phyloP scores from a whole-genome alignment of 1,140 invertebrate genomes.

The Drosophila guanche region DNA sequence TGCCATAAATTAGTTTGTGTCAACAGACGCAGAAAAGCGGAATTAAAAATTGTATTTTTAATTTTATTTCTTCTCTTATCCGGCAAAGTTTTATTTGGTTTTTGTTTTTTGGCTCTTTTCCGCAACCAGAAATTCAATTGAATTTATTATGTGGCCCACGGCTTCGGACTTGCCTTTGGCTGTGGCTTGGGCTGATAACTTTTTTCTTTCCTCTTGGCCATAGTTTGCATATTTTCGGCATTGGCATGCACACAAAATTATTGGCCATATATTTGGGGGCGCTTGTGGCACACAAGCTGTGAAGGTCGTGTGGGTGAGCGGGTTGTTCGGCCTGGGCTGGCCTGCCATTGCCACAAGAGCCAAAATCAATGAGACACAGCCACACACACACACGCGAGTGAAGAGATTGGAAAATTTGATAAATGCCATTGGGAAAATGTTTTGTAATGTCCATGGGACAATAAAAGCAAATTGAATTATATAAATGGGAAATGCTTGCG shows the following conservation, averaged over 20 bases:
- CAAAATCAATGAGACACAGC: slow-evolving; percentile 61
- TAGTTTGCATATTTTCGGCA: slow-evolving; percentile 61
- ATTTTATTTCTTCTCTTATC: slow-evolving; percentile 34
- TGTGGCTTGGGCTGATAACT: slow-evolving; percentile 32
- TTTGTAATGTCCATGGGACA: slow-evolving; percentile 63
- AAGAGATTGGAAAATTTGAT: slow-evolving; percentile 63
- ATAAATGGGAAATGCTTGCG: slow-evolving; percentile 39
- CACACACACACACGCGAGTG: slow-evolving; percentile 7
- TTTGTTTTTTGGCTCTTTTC: slow-evolving; percentile 43
- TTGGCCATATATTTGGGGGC: slow-evolving; percentile 55
- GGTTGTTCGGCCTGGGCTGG: slow-evolving; percentile 13
- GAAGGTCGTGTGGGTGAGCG: slow-evolving; percentile 68
- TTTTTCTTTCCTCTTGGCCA: slow-evolving; percentile 25
- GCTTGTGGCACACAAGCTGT: slow-evolving; percentile 48
- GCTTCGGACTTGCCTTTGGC: slow-evolving; percentile 11
- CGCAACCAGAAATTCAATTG: slow-evolving; percentile 32
- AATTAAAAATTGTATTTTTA: slow-evolving; percentile 57
- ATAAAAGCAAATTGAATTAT: slow-evolving; percentile 73
- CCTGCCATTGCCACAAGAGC: slow-evolving; percentile 46
- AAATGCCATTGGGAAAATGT: slow-evolving; percentile 65
- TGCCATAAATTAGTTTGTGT: slow-evolving; percentile 80
- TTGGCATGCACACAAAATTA: slow-evolving; percentile 69
- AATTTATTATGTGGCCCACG: slow-evolving; percentile 70
- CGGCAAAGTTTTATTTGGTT: slow-evolving; percentile 1
- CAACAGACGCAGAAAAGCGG: slow-evolving; percentile 66